Percentiles rank a stretch among this genome's conserved stretches.
Evolutionary conservation across 2,797 vertebrate species (phyloP).

Genomic region (Girardinus metallicus): DNA sequence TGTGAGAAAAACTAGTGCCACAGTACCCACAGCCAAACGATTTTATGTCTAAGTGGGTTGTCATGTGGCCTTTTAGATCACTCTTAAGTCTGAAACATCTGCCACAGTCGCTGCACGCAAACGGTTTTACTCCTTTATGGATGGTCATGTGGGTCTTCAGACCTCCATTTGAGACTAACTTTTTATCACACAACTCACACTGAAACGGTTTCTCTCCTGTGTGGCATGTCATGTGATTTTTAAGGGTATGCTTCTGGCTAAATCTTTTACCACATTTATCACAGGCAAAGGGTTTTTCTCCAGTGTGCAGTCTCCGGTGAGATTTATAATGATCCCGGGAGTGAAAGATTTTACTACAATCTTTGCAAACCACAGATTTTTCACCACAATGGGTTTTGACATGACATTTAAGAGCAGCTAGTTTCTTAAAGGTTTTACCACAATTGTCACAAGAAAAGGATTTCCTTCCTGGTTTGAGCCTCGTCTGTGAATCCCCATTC

Average conservation of each 20-base stretch:
- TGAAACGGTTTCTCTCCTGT: slow-evolving; percentile 2
- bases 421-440: not conserved
- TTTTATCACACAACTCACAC: slow-evolving; percentile 1
- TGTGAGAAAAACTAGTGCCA: not conserved
- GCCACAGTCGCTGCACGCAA: not conserved
- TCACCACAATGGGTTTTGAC: not conserved
- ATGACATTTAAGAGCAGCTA: not conserved
- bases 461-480: not conserved
- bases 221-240: not conserved
- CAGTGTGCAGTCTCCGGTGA: not conserved
- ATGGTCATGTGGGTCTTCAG: not conserved
- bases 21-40: not conserved
- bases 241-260: not conserved
- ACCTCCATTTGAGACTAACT: not conserved
- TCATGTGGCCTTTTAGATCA: not conserved
- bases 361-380: not conserved
- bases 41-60: not conserved
- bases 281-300: not conserved
- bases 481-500: not conserved
- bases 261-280: not conserved
- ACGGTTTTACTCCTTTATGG: slow-evolving; percentile 3
- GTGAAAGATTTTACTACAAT: not conserved
- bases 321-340: not conserved
- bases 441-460: not conserved
- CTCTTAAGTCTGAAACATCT: not conserved